Conservation (phyloP, 2,113 vertebrate species). For the Probosciger aterrimus region DNA sequence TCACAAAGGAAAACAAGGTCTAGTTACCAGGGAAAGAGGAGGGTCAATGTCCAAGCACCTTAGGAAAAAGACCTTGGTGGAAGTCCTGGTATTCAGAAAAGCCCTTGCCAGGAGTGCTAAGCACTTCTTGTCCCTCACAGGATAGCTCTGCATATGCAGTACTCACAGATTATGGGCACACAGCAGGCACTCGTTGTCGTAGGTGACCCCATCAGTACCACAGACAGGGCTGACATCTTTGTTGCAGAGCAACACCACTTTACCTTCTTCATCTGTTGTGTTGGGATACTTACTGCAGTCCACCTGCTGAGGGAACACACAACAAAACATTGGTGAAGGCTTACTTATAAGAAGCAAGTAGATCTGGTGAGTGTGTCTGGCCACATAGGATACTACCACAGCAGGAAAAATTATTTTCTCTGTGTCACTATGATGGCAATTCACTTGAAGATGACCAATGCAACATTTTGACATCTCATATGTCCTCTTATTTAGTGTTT, state of each 20-base stretch:
- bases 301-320: neutral
- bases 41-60: neutral
- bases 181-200: neutral
- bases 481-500: neutral
- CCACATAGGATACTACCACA: neutral
- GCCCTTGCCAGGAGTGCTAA: neutral
- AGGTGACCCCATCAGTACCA: neutral
- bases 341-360: neutral
- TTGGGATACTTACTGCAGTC: conserved; percentile 46
- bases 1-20: neutral
- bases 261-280: neutral
- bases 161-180: conserved; percentile 29
- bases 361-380: neutral
- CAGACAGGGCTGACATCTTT: neutral
- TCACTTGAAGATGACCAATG: neutral
- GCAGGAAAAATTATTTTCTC: neutral
- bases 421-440: neutral
- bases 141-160: neutral
- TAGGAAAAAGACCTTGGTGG: neutral
- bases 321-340: neutral
- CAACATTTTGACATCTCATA: neutral
- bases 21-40: neutral
- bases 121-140: rapidly evolving
- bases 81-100: neutral
- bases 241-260: neutral